A percentile compares a stretch with the other conserved stretches of the same genome.
Evolutionary conservation across 1,140 invertebrate genomes (phyloP).

Genomic region (Diorhabda carinulata): DNA sequence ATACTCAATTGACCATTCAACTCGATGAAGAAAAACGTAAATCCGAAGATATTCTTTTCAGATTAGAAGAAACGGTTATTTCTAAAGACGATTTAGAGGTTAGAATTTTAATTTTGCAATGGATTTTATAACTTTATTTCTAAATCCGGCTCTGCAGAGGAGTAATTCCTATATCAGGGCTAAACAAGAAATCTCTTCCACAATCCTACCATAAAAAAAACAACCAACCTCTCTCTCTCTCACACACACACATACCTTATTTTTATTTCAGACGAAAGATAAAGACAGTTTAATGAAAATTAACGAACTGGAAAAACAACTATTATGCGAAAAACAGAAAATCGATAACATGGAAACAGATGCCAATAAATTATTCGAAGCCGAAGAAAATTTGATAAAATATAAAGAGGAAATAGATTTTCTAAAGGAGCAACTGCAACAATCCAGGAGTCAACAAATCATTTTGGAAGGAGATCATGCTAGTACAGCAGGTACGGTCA

Average conservation of each 20-base stretch:
- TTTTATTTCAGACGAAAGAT: conserved; percentile 47
- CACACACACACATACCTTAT: background rate
- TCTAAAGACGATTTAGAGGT: conserved; percentile 78
- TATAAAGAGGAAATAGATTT: conserved; percentile 46
- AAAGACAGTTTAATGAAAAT: conserved; percentile 52
- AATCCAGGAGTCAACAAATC: conserved; percentile 20
- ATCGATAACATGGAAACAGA: conserved; percentile 52
- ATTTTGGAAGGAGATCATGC: conserved; percentile 24
- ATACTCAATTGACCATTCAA: conserved; percentile 60
- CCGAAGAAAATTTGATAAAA: conserved; percentile 52
- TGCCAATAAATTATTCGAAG: conserved; percentile 54
- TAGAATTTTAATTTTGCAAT: conserved; percentile 32
- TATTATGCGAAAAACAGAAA: conserved; percentile 51
- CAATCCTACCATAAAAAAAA: too few relatives aligned
- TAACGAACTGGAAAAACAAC: conserved; percentile 52
- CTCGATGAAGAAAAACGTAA: conserved; percentile 84
- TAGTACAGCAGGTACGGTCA: conserved; percentile 24
- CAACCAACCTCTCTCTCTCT: background rate
- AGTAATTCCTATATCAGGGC: too few relatives aligned
- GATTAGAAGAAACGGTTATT: conserved; percentile 84
- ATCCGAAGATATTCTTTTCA: conserved; percentile 87
- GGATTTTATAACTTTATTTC: too few relatives aligned
- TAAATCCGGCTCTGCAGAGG: too few relatives aligned
- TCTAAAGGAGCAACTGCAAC: conserved; percentile 32
- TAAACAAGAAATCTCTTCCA: too few relatives aligned